Evolutionary conservation across 2,888 invertebrate genomes (phyloP).

Genomic region (Lasius platythorax): DNA sequence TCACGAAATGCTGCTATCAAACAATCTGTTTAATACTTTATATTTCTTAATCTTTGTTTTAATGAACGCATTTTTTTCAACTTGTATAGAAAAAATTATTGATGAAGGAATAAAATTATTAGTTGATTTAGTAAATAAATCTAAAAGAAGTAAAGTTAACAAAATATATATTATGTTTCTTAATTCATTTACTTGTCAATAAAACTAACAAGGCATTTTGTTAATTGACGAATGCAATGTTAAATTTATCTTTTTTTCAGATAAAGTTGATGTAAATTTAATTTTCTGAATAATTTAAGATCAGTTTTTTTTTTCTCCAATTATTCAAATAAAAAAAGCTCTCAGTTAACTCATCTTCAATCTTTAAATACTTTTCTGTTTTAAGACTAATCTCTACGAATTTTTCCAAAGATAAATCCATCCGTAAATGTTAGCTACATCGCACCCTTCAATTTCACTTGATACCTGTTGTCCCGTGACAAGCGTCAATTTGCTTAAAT

Average conservation of each 20-base stretch:
- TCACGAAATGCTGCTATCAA: neutral
- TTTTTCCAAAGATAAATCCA: neutral
- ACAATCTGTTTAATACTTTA: neutral
- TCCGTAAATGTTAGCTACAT: neutral
- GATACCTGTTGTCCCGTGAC: conserved; percentile 2
- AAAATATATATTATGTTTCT: neutral
- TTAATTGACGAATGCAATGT: neutral
- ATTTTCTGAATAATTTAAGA: neutral
- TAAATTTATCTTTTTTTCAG: neutral
- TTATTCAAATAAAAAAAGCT: neutral
- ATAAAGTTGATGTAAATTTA: neutral
- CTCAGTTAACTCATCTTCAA: neutral
- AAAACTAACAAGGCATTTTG: neutral
- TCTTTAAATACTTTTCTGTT: neutral
- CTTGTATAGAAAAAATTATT: neutral
- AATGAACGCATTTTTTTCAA: neutral
- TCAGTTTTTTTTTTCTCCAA: neutral
- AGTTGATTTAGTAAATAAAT: neutral
- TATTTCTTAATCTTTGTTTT: neutral
- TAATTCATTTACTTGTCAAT: neutral
- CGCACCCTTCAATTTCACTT: conserved; percentile 4
- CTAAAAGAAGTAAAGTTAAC: too few relatives aligned
- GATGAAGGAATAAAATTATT: neutral
- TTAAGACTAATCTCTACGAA: neutral
- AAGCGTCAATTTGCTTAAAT: conserved; percentile 8